These are phyloP conservation scores for Cerastis leucographa DNA, from an alignment of 2,888 invertebrate species.

Conservation along the genomic window DNA sequence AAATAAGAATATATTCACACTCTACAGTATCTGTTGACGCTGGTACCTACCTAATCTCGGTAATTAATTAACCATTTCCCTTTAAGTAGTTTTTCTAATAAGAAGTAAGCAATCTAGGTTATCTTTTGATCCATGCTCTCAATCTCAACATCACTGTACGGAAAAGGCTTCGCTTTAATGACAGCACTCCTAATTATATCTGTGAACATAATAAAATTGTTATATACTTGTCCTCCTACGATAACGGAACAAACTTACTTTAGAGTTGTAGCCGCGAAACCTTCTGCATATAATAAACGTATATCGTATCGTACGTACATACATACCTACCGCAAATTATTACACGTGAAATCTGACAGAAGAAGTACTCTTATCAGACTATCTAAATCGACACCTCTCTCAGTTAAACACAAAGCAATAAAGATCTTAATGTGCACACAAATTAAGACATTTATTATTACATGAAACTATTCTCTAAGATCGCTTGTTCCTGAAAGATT, in stretches of 20 bases:
- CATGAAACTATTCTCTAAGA: constrained; percentile 63
- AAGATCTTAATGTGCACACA: constrained; percentile 69
- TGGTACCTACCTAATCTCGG: not conserved
- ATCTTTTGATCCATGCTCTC: constrained; percentile 47
- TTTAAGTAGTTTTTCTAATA: constrained; percentile 27
- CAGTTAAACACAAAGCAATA: constrained; percentile 67
- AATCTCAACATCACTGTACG: constrained; percentile 25
- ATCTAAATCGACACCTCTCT: constrained; percentile 57
- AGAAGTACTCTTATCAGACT: constrained; percentile 54
- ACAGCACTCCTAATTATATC: constrained; percentile 40
- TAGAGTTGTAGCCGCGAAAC: not conserved
- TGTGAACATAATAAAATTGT: constrained; percentile 17
- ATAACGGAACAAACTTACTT: constrained; percentile 29
- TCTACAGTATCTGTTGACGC: too few species aligned
- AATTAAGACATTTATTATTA: constrained; percentile 68
- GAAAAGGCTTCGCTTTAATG: constrained; percentile 16
- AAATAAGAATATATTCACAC: too few species aligned
- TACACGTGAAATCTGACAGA: constrained; percentile 38
- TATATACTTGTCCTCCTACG: constrained; percentile 21
- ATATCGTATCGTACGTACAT: constrained; percentile 18
- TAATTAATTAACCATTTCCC: constrained; percentile 2
- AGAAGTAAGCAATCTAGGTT: constrained; percentile 11
- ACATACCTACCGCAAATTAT: constrained; percentile 2
- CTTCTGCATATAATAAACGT: constrained; percentile 13
- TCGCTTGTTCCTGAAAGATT: constrained; percentile 9